Evolutionary conservation across 37 sponge, comb jelly and placozoan genomes (phyloP).

Genomic region (Lycopodina hypogea): DNA sequence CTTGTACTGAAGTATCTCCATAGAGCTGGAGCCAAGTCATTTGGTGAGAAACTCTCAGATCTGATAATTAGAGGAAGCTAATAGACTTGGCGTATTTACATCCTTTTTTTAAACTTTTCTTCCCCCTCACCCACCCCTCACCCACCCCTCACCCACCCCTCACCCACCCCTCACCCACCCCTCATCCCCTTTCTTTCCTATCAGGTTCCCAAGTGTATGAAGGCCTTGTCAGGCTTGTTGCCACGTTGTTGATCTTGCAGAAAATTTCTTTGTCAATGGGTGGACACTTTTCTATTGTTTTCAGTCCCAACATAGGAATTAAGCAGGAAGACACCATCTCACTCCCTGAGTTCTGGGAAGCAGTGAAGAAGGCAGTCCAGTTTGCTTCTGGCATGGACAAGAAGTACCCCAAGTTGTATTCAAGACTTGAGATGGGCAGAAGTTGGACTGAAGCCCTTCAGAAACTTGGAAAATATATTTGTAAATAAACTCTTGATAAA

Average conservation of each 20-base stretch:
- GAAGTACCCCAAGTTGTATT: constrained; percentile 42
- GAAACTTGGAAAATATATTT: neutral
- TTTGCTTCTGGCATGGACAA: constrained; percentile 29
- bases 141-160: no score
- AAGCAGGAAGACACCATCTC: neutral
- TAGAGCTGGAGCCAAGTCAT: constrained; percentile 57
- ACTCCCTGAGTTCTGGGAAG: neutral
- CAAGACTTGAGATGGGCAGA: constrained; percentile 61
- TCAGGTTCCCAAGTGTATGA: constrained; percentile 22
- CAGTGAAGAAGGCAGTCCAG: constrained; percentile 36
- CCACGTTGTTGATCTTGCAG: constrained; percentile 48
- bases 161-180: no score
- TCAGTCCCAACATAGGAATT: constrained; percentile 30
- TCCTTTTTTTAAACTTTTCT: neutral
- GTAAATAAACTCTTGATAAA: no score
- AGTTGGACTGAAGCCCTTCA: constrained; percentile 35
- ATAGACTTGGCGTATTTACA: neutral
- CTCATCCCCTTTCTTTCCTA: no score
- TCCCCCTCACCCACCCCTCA: no score
- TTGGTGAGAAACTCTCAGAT: constrained; percentile 32
- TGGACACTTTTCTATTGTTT: constrained; percentile 1
- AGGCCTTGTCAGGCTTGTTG: constrained; percentile 16
- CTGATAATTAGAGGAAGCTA: neutral
- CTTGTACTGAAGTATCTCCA: constrained; percentile 13
- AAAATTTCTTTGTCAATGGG: constrained; percentile 5